Conservation (phyloP, 2,888 invertebrate genomes). For the Papilio protenor region DNA sequence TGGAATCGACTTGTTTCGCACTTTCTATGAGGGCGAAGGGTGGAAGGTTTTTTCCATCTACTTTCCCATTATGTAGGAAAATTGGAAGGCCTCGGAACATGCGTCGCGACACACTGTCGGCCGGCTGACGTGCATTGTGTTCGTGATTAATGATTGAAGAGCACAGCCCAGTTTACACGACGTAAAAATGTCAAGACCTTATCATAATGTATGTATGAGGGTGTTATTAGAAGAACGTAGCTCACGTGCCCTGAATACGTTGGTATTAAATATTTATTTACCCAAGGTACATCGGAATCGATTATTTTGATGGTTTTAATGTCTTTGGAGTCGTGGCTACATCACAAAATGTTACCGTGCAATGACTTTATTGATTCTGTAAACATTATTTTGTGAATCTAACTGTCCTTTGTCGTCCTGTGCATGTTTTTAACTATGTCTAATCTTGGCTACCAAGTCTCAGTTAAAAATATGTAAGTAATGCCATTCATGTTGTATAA, state of each 20-base stretch:
- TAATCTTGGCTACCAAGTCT: not conserved
- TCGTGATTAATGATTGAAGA: conserved; percentile 75
- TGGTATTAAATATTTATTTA: conserved; percentile 29
- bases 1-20: conserved; percentile 51
- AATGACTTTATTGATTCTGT: not conserved
- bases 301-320: conserved; percentile 10
- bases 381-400: not conserved
- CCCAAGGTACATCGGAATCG: not conserved
- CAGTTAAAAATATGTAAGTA: not conserved
- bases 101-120: conserved; percentile 62
- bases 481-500: not conserved
- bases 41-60: conserved; percentile 71
- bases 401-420: not conserved
- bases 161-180: conserved; percentile 76
- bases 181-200: conserved; percentile 61
- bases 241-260: conserved; percentile 26
- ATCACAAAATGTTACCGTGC: not conserved
- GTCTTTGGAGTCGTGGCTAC: not conserved
- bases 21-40: conserved; percentile 47
- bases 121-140: conserved; percentile 78
- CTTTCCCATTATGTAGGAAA: conserved; percentile 77
- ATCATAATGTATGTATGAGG: conserved; percentile 47
- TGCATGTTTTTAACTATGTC: not conserved
- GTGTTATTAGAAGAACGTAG: conserved; percentile 52
- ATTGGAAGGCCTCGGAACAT: conserved; percentile 68